phyloP scores from a whole-genome alignment of 2,797 vertebrate genomes.

The Nannoperca obscura region DNA sequence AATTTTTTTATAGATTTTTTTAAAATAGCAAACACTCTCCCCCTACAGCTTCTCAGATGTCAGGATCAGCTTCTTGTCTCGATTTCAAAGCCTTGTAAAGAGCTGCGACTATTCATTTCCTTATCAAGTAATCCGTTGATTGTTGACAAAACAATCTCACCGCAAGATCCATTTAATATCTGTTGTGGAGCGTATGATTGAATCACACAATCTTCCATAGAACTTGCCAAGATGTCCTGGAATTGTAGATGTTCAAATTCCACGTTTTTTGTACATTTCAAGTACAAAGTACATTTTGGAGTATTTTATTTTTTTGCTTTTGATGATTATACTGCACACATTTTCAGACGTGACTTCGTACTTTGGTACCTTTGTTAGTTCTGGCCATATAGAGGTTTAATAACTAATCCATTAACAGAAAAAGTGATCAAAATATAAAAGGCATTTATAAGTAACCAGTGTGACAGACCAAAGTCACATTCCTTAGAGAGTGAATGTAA shows the following conservation, averaged over 20 bases:
- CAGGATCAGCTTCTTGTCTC: not conserved
- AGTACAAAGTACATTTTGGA: too few relatives aligned
- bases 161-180: not conserved
- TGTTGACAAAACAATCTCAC: not conserved
- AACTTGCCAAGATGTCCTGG: not conserved
- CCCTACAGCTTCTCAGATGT: not conserved
- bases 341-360: not conserved
- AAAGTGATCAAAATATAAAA: not conserved
- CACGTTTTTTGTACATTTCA: too few relatives aligned
- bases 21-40: not conserved
- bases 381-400: not conserved
- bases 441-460: not conserved
- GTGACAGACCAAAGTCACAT: not conserved
- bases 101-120: not conserved
- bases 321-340: not conserved
- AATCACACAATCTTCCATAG: too few relatives aligned
- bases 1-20: too few relatives aligned
- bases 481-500: not conserved
- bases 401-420: not conserved
- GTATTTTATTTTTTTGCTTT: not conserved
- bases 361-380: not conserved
- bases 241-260: not conserved
- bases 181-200: not conserved
- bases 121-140: not conserved
- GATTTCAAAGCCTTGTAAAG: not conserved